These are phyloP conservation scores for Chlamydotis undulata DNA, from an alignment of 2,113 vertebrate genomes.

Conservation along the genomic window DNA sequence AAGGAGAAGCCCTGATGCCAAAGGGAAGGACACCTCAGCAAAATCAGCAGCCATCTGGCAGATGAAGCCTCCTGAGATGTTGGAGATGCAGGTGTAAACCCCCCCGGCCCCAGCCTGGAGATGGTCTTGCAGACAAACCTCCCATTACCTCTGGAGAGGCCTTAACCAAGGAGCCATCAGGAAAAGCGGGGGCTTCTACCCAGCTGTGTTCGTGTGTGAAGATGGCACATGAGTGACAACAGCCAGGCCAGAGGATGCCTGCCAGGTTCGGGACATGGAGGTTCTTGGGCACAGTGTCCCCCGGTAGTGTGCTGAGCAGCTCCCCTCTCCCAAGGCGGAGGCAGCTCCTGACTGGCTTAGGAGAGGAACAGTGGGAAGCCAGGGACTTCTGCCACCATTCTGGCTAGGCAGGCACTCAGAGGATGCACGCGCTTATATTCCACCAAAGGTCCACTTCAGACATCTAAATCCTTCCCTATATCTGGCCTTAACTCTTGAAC, in stretches of 20 bases:
- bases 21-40: neutral
- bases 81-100: neutral
- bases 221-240: neutral
- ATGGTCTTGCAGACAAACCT: neutral
- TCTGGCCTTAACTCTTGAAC: neutral
- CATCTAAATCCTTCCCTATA: neutral
- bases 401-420: neutral
- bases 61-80: neutral
- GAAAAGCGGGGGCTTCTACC: neutral
- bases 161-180: neutral
- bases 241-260: neutral
- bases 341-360: neutral
- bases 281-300: rapidly evolving
- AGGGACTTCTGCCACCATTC: neutral
- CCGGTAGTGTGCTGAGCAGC: rapidly evolving
- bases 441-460: neutral
- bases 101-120: neutral
- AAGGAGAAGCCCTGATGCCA: neutral
- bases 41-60: neutral
- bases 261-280: rapidly evolving
- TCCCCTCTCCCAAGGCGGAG: neutral
- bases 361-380: neutral
- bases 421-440: rapidly evolving
- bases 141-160: neutral
- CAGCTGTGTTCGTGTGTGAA: rapidly evolving